A percentile compares a stretch with the other conserved stretches of the same genome.
Evolutionary conservation across 2,113 vertebrate genomes (phyloP).

Genomic region (Tragelaphus buxtoni): DNA sequence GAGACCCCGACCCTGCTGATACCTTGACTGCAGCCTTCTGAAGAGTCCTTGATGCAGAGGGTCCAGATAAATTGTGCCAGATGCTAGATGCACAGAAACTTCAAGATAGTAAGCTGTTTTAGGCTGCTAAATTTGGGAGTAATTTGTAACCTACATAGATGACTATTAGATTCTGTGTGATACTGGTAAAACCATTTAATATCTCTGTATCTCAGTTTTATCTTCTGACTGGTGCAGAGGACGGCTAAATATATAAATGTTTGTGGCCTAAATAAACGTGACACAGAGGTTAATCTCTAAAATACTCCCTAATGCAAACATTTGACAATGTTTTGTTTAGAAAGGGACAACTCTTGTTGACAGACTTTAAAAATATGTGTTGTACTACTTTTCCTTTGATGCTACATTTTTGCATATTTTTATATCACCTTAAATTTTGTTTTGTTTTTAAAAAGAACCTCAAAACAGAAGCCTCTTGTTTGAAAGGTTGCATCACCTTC

Average conservation of each 20-base stretch:
- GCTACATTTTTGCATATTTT: not conserved
- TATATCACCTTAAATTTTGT: not conserved
- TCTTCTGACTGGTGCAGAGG: not conserved
- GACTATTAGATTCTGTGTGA: not conserved
- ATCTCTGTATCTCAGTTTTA: not conserved
- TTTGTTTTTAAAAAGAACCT: not conserved
- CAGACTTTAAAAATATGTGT: not conserved
- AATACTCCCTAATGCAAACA: not conserved
- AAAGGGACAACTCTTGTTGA: not conserved
- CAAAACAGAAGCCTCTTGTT: not conserved
- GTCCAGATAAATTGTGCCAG: not conserved
- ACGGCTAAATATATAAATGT: not conserved
- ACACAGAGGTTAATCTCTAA: not conserved
- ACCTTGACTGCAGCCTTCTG: not conserved
- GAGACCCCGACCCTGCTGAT: not conserved
- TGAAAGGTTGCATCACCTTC: not conserved
- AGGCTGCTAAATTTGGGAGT: not conserved
- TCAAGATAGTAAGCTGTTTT: not conserved
- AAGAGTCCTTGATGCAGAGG: not conserved
- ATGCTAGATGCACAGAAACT: not conserved
- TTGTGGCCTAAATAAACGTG: not conserved
- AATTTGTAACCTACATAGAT: not conserved
- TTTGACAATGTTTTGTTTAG: not conserved
- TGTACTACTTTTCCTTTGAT: not conserved
- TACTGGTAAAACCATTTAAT: not conserved